Base-by-base conservation (phyloP, 2,797 vertebrate species). In the Acrossocheilus wenchowensis region DNA sequence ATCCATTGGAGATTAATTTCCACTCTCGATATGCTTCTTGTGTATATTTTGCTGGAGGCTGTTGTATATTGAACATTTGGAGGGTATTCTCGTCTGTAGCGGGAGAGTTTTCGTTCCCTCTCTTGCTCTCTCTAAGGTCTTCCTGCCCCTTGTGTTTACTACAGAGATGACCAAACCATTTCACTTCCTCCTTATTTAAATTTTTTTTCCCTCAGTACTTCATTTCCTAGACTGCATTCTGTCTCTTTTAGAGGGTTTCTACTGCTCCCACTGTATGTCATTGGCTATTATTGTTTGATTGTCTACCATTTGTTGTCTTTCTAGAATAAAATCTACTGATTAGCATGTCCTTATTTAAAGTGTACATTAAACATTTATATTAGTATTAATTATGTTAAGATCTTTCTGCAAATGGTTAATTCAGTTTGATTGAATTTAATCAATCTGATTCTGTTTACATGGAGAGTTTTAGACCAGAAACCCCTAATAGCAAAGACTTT, bases 331-430 rank as follows among this genome's bases (percentile, higher is more conserved):
- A 75, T 23, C 87, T 87, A 81, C 43, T 68, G 79, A 88, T 83
- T 73, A 86, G 90, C 88, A 90, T 90, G 88, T 78, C 50, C 78
- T 82, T 71, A 69, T 87, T 82, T 86, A 88, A 86, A 86, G 82
- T 89, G 78, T 87, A 72, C 84, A 75, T 75, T 87, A 74, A 66
- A 77, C 50, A 82, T 90, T 82, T 90, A 68, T 86, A 86, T 89
- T 81, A 82, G 68, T 81, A 73, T 87, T 89, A 77, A 60, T 74
- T 87, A 84, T 83, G 73, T 88, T 83, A 87, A 21, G 81, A 86
- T 86, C 82, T 88, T 84, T 88, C 71, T 86, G 60, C 77, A 82
- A 84, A 78, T 54, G 6, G n/a, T 60, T 60, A 41, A n/a, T 34
- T 74, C 52, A 6, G 11, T 45, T 43, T 48, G 54, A 57, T 66